Evolutionary conservation across 2,888 invertebrate species (phyloP).

Genomic region (Marasmarcha lunaedactyla): DNA sequence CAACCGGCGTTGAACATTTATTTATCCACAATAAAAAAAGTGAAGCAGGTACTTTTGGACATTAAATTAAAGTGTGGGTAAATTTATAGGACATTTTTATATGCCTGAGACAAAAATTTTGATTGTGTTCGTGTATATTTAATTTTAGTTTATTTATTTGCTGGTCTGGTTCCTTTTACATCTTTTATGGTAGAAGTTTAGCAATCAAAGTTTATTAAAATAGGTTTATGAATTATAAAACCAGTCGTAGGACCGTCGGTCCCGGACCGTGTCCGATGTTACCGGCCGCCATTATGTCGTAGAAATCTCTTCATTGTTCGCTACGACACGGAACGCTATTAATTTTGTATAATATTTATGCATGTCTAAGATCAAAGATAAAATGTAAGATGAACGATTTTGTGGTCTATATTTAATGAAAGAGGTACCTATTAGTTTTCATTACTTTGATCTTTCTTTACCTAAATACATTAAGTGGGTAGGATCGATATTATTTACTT

Average conservation of each 20-base stretch:
- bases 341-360: too few species aligned
- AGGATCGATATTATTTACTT: too few species aligned
- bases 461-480: too few species aligned
- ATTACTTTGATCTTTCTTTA: too few species aligned
- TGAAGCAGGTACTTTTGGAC: conserved; percentile 67
- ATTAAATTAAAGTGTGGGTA: conserved; percentile 69
- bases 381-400: too few species aligned
- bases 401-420: too few species aligned
- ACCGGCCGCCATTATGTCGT: conserved; percentile 1
- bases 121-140: conserved; percentile 69
- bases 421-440: too few species aligned
- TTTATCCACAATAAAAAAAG: conserved; percentile 61
- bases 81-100: conserved; percentile 71
- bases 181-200: conserved; percentile 59
- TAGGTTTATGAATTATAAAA: conserved; percentile 64
- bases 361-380: too few species aligned
- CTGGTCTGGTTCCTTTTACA: conserved; percentile 40
- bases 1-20: conserved; percentile 59
- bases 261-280: conserved; percentile 2
- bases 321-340: too few species aligned
- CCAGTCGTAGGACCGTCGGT: conserved; percentile 25
- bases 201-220: conserved; percentile 62
- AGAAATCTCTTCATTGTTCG: too few species aligned
- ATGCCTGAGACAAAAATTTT: conserved; percentile 69
- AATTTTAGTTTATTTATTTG: conserved; percentile 70